Base-by-base conservation (phyloP, 1,140 invertebrate genomes). In the Euwallacea similis region DNA sequence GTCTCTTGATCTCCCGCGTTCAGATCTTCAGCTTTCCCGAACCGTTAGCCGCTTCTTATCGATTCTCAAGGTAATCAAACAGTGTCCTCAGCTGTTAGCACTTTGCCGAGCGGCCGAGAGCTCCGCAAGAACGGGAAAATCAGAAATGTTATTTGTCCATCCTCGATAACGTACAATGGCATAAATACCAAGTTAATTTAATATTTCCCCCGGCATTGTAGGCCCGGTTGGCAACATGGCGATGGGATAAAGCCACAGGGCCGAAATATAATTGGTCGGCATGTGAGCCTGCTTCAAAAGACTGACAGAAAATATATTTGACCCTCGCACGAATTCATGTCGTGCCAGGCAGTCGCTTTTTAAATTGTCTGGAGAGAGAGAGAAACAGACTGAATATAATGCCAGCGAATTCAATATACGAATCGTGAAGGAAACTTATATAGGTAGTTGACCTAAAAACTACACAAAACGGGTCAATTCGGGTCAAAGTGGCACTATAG, bases 191-290 rank as follows among this genome's bases (percentile, higher is more conserved):
- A 76, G 73, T 74, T 75, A 77, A 76, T 77, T 77, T 75, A 73
- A 74, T 77, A 74, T 74, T 77, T 76, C 70, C 66, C 68, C 42
- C 58, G n/a, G 10, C 16, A 21, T 50, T 6, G 13, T 10, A 11
- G 21, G 21, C 4, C 55, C 11, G 50, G 33, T 41, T 13, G 55
- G 42, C 65, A 68, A 76, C 71, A 71, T 72, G 59, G 56, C 59
- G 50, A 72, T 75, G 74, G 71, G 74, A 56, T 73, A 75, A 11
- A 73, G 74, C 76, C 73, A 77, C 76, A 75, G 73, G 64, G 68
- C 62, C 71, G 69, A 72, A 69, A 77, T 74, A 75, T 77, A 77
- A 77, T 77, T 77, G 76, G 76, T 76, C 76, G 76, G 76, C 76
- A 77, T 73, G 68, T 71, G 68, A 69, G 68, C 65, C 70, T 62